Percentiles rank a stretch among this genome's conserved stretches.
phyloP scores from a whole-genome alignment of 2,797 vertebrate genomes.

The Arnoldichthys spilopterus region DNA sequence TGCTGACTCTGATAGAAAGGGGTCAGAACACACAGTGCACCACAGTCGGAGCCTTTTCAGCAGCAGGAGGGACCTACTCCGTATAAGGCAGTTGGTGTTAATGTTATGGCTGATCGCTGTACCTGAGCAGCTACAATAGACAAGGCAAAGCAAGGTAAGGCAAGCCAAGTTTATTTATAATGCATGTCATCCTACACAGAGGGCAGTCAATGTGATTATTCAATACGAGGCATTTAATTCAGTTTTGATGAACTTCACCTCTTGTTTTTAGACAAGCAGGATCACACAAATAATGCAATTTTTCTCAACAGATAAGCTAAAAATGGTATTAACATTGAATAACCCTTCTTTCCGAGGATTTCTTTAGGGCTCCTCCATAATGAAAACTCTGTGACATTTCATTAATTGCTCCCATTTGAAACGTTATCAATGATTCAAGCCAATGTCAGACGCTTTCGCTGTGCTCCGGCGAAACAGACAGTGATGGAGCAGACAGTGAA shows the following conservation, averaged over 20 bases:
- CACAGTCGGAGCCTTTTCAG: no score
- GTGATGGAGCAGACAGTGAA: slow-evolving; percentile 7
- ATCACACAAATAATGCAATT: not conserved
- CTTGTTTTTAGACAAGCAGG: not conserved
- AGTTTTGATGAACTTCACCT: not conserved
- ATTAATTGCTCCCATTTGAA: slow-evolving; percentile 34
- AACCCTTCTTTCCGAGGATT: not conserved
- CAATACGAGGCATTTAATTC: no score
- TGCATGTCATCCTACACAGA: no score
- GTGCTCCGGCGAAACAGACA: slow-evolving; percentile 30
- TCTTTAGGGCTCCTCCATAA: not conserved
- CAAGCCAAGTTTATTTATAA: no score
- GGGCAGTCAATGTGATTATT: no score
- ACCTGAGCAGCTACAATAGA: no score
- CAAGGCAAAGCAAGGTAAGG: no score
- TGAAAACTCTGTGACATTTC: slow-evolving; percentile 25
- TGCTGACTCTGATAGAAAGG: no score
- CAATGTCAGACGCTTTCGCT: slow-evolving; percentile 28
- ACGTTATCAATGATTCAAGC: slow-evolving; percentile 35
- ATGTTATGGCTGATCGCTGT: no score
- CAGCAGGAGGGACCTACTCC: no score
- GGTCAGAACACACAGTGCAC: no score
- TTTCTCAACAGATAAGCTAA: not conserved
- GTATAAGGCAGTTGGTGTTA: no score
- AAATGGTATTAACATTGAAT: slow-evolving; percentile 6